Base-by-base conservation (phyloP, 37 sponge, comb jelly and placozoan species). In the Hormiphora californensis region DNA sequence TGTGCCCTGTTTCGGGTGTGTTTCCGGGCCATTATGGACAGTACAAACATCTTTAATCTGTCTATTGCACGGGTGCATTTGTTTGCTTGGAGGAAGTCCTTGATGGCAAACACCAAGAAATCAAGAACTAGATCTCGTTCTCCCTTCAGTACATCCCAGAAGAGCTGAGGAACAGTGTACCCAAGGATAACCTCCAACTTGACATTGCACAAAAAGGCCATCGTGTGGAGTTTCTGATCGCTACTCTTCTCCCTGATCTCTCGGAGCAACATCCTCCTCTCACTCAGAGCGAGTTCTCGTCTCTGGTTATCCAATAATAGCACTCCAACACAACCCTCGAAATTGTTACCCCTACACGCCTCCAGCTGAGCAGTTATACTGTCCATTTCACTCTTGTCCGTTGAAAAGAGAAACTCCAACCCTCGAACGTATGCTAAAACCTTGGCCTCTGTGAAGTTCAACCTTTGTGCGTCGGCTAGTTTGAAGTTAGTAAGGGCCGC, bases 111-210 rank as follows among this genome's bases (percentile, higher is more conserved):
- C 4, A 73, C 43, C n/a, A 73, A 43, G 25, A 73, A 73, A 36
- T 73, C 81, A 1, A 73, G 23, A 11, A 73, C 81, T 12, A 73
- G 81, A 41, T 73, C 81, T 28, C 43, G 40, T n/a, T 73, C 81
- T 32, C 81, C 81, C 44, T 73, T 73, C 44, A 73, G 25, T 46
- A 73, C 43, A 41, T 73, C 81, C 81, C 81, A 73, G 23, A 73
- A 73, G 1, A 73, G 5, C 35, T 73, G 81, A 19, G 28, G 12
- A 11, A 46, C 43, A 43, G 46, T 46, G 46, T 73, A 43, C 5
- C 81, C 81, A 43, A 73, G 21, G 23, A 73, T 73, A 37, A 73
- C 81, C 35, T 73, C 81, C 32, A 73, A 28, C 36, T 43, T 73
- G 35, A 73, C 38, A 40, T 73, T 73, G 25, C 81, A 73, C 41